A percentile compares a stretch with the other conserved stretches of the same genome.
phyloP scores from a whole-genome alignment of 2,797 vertebrate genomes.

The Hemibagrus guttatus region DNA sequence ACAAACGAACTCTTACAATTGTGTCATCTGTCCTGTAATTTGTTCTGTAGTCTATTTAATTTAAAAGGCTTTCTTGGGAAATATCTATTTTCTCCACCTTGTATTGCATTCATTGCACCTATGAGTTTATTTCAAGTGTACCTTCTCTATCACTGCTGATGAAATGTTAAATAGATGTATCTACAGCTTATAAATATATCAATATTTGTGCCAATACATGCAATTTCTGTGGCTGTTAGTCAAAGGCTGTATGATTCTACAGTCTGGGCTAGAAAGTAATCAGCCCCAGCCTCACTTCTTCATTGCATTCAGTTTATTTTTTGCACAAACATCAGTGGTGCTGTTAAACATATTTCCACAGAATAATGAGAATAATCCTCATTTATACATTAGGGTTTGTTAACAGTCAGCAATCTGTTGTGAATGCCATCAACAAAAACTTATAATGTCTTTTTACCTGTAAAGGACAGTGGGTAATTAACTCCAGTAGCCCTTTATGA shows the following conservation, averaged over 20 bases:
- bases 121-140: neutral
- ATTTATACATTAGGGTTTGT: neutral
- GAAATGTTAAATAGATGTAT: too few species aligned
- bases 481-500: neutral
- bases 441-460: neutral
- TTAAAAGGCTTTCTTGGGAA: too few species aligned
- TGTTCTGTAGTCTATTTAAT: neutral
- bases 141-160: too few species aligned
- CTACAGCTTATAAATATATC: too few species aligned
- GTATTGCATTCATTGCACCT: neutral
- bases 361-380: neutral
- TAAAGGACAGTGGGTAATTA: neutral
- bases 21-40: too few species aligned
- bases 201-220: neutral
- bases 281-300: neutral
- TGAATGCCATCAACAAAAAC: neutral
- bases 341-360: neutral
- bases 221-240: too few species aligned
- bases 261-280: neutral
- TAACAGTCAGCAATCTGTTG: neutral
- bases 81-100: neutral
- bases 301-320: too few species aligned
- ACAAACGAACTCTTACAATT: too few species aligned
- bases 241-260: neutral
- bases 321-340: too few species aligned